phyloP scores from a whole-genome alignment of 2,113 vertebrate species.

The Rhombomys opimus region DNA sequence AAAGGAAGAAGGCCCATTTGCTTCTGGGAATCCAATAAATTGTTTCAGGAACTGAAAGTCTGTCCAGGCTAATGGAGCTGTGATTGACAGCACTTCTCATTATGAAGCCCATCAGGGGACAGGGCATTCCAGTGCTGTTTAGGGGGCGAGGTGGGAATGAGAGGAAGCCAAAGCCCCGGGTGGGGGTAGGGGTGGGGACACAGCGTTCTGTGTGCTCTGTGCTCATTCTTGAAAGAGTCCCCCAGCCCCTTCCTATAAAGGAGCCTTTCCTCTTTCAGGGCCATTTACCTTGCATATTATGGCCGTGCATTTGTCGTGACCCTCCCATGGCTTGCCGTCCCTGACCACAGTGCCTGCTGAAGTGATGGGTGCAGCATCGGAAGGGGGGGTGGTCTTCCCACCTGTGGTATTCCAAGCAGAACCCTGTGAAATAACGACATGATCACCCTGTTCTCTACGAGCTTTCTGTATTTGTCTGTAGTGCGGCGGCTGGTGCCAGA shows the following conservation, averaged over 20 bases:
- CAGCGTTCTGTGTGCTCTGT: background rate
- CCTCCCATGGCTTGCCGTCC: rapidly evolving
- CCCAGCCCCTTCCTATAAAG: background rate
- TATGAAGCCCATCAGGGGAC: conserved; percentile 87
- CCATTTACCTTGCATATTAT: background rate
- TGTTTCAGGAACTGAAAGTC: conserved; percentile 90
- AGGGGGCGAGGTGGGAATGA: conserved; percentile 83
- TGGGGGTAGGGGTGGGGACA: background rate
- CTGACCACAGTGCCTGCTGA: background rate
- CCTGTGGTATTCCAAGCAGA: background rate
- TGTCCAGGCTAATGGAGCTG: conserved; percentile 89
- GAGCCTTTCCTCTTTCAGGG: background rate
- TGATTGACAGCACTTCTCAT: conserved; percentile 92
- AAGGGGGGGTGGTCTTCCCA: background rate
- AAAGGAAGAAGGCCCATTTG: conserved; percentile 85
- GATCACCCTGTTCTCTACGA: background rate
- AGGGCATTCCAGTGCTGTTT: conserved; percentile 85
- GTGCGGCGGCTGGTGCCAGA: rapidly evolving
- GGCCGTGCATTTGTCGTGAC: rapidly evolving
- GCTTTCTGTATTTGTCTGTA: rapidly evolving
- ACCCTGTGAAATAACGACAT: rapidly evolving
- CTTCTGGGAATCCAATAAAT: conserved; percentile 91
- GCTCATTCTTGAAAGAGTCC: background rate
- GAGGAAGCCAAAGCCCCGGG: conserved; percentile 73
- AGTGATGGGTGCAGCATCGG: rapidly evolving